Base-by-base conservation (phyloP, 1,140 invertebrate species). In the Trichoplusia ni region DNA sequence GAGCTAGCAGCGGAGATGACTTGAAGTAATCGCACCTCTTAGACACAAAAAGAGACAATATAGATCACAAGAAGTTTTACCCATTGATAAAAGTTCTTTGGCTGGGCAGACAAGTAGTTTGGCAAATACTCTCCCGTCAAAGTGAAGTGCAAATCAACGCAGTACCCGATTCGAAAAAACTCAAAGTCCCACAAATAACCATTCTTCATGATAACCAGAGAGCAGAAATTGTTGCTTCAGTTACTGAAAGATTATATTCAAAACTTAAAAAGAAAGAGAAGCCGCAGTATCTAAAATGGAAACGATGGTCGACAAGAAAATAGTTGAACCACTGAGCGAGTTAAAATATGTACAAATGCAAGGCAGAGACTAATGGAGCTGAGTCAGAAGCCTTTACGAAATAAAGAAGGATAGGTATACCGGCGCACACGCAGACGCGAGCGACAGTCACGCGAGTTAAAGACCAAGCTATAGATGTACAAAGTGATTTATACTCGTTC, bases 201-300 rank as follows among this genome's bases (percentile, higher is more conserved):
- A 76, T 88, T 61, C 69, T 88, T 40, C 82, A 90, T 65, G 86
- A 90, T 64, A 87, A 81, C 58, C 87, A 92, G 60, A 82, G 94
- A 71, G 92, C 93, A 3, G 93, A 94, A 79, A 94, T 94, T 37
- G 93, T 95, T 9, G 93, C 94, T 7, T 93, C 93, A 0, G 94
- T 95, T 1, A 95, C 94, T 0, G 92, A 93, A 71, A 88, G 94
- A 63, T 79, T 94, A n/a, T 95, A 94, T 75, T 90, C 92, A 0
- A 92, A 92, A 64, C 86, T 92, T 21, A 94, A 93, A 75, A 92
- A 90, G 44, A 90, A 91, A 58, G 93, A 59, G 91, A 91, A 23
- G 82, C 73, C 13, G 86, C 85, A 9, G 82, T 86, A 46, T 78
- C 81, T n/a, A 89, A 91, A 81, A 44, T 81, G 19, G 81, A 91